Base-by-base conservation (phyloP, 2,797 vertebrate genomes). In the Syncerus caffer region DNA sequence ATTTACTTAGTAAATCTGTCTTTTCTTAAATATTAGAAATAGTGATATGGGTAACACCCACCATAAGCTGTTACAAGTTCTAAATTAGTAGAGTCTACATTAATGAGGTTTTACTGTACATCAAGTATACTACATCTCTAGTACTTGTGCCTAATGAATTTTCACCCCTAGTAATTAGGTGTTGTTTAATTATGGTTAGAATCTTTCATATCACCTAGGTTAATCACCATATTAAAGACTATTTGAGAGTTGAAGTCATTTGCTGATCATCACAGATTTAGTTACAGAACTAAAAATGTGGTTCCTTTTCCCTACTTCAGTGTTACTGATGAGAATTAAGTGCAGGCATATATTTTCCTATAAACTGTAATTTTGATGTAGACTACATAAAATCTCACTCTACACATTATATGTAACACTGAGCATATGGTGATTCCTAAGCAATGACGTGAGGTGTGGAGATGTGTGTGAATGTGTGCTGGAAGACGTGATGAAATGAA, bases 251-350 rank as follows among this genome's bases (percentile, higher is more conserved):
- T 91, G 82, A 96, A 87, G 83, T 90, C 29, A 91, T 95, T 95
- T 92, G 38, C 31, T 51, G 55, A 64, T 29, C 51, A 38, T 67
- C n/a, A 96, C 31, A 93, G 92, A 93, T 93, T 74, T 17, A 83
- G 51, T 89, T 67, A 64, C 9, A 57, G 45, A 85, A 82, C 38
- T 42, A 38, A 85, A 96, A 87, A 83, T 62, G 50, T 45, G 55
- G 3, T 84, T 74, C 29, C 19, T 91, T 95, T 67, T n/a, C 83
- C 4, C n/a, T 86, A 34, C 57, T 67, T 89, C 34, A 38, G 50
- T 45, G 38, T 87, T 95, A 74, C 62, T 85, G 76, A 47, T 93
- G 50, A 97, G 87, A 96, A 97, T 85, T 94, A 90, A 93, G 93
- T 95, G 8, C 71, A 95, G 38, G n/a, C 60, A 90, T 67, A n/a